A percentile compares a stretch with the other conserved stretches of the same genome.
phyloP scores from a whole-genome alignment of 2,888 invertebrate genomes.

The Melolontha melolontha region DNA sequence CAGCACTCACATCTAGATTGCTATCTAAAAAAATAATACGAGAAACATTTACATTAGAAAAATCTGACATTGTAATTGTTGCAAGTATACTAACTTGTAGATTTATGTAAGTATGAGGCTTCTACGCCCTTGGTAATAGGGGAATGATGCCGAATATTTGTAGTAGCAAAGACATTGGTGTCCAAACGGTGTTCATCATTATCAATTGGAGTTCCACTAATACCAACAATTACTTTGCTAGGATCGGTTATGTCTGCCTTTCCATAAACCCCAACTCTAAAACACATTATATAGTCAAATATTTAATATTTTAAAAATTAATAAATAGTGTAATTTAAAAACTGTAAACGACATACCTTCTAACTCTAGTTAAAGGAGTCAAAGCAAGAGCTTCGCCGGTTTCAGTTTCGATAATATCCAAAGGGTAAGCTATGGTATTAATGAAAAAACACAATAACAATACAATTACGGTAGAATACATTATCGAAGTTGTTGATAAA shows the following conservation, averaged over 20 bases:
- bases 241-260: constrained; percentile 23
- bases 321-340: background rate
- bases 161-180: constrained; percentile 27
- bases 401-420: constrained; percentile 3
- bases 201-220: constrained; percentile 30
- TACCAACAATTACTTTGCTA: constrained; percentile 10
- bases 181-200: constrained; percentile 24
- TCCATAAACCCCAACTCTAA: constrained; percentile 16
- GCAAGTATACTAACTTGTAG: constrained; percentile 15
- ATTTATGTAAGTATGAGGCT: constrained; percentile 36
- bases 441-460: background rate
- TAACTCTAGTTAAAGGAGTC: constrained; percentile 20
- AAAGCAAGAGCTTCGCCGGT: constrained; percentile 5
- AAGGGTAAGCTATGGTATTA: background rate
- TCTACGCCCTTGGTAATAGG: constrained; percentile 21
- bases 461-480: background rate
- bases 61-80: background rate
- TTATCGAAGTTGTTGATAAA: background rate
- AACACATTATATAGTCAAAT: background rate
- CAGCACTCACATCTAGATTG: constrained; percentile 17
- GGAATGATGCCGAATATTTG: constrained; percentile 16
- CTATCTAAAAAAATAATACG: constrained; percentile 30
- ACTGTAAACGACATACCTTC: constrained; percentile 1
- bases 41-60: background rate
- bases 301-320: background rate